phyloP scores from a whole-genome alignment of 2,113 vertebrate species.

The Ondatra zibethicus region DNA sequence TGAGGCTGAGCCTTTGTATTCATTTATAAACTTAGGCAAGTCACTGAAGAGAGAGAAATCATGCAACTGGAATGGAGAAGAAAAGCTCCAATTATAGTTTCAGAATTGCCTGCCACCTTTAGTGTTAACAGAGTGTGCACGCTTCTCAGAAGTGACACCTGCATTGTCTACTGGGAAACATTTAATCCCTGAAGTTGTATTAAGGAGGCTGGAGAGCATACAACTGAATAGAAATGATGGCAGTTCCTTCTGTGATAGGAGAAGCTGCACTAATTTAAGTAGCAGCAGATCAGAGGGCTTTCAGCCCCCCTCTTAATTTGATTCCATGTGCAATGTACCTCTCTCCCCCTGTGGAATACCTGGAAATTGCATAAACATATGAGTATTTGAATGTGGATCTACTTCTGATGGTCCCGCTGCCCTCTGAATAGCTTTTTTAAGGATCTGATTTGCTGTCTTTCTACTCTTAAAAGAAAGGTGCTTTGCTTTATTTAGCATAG shows the following conservation, averaged over 20 bases:
- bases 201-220: constrained; percentile 66
- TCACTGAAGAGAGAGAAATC: constrained; percentile 82
- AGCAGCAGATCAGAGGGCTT: constrained; percentile 28
- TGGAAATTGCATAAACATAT: constrained; percentile 29
- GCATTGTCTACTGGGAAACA: constrained; percentile 81
- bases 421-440: not conserved
- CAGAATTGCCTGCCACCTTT: constrained; percentile 81
- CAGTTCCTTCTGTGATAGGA: constrained; percentile 52
- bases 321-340: constrained; percentile 21
- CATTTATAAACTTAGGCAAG: constrained; percentile 79
- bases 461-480: not conserved
- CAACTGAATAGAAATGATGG: constrained; percentile 71
- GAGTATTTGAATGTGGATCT: not conserved
- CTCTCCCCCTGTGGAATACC: constrained; percentile 39
- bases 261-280: constrained; percentile 64
- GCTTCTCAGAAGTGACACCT: constrained; percentile 80
- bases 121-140: constrained; percentile 79
- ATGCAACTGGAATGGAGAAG: constrained; percentile 80
- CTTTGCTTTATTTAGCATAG: constrained; percentile 37
- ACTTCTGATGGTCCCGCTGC: not conserved
- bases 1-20: constrained; percentile 67
- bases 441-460: not conserved
- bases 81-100: constrained; percentile 82
- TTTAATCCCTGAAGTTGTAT: constrained; percentile 76
- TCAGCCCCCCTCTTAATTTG: constrained; percentile 48